Evolutionary conservation across 2,797 vertebrate genomes (phyloP).

Genomic region (Xenentodon cancila): DNA sequence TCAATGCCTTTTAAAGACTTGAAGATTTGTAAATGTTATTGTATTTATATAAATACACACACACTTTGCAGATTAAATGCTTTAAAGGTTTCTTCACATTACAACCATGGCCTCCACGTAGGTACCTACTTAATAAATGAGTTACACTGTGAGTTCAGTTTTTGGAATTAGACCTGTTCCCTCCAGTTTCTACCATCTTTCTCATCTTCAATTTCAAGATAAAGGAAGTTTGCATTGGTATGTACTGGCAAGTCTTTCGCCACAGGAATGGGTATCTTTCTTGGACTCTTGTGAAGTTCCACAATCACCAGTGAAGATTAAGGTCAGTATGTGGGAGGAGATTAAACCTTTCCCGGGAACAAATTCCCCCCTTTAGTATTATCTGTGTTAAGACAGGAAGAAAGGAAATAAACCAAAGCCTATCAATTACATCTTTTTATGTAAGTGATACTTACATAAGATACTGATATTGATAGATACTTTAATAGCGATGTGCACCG

Average conservation of each 20-base stretch:
- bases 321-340: conserved; percentile 48
- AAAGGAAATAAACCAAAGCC: not conserved
- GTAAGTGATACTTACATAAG: no score
- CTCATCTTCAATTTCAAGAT: not conserved
- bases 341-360: conserved; percentile 50
- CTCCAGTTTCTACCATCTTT: not conserved
- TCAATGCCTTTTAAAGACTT: no score
- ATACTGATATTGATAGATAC: no score
- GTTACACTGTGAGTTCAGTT: not conserved
- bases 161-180: not conserved
- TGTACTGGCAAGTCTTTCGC: not conserved
- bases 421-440: conserved; percentile 1
- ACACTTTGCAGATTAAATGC: not conserved
- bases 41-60: not conserved
- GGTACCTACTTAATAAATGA: not conserved
- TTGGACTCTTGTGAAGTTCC: conserved; percentile 28
- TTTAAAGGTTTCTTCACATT: not conserved
- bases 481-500: not conserved
- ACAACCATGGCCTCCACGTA: not conserved
- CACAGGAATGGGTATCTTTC: conserved; percentile 38
- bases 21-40: no score
- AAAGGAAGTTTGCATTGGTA: not conserved
- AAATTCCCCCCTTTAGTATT: conserved; percentile 19
- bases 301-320: conserved; percentile 34
- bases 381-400: conserved; percentile 1